Evolutionary conservation across 2,113 vertebrate species (phyloP), one percentile per base, ranked within the genome.

Genomic region (Tonatia bakeri): DNA sequence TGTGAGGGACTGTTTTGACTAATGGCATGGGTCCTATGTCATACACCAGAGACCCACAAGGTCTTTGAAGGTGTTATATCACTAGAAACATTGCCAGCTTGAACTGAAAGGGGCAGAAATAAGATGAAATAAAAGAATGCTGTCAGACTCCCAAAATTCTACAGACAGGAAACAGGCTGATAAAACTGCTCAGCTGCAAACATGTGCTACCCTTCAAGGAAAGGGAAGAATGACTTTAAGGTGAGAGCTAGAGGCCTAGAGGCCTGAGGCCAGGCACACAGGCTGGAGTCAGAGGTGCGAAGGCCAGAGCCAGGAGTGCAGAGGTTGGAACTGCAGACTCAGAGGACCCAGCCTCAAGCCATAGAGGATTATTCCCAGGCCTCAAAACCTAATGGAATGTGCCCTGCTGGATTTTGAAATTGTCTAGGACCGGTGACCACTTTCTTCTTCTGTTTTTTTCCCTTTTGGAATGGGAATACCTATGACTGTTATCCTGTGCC

Each of bases 71-170:
- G 69, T 94, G 28, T 85, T 92, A 5, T 67, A 67, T 94, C 38
- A 67, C 64, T 38, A 84, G 93, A 87, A 82, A 70, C 40, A 89
- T 19, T 75, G 52, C 52, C 69, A 76, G 9, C 28, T 80, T 94
- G 54, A 45, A 80, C 65, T 50, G 72, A 67, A 65, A 94, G 22
- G 38, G 61, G 50, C 28, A 87, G 77, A 95, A 7, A 82, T 43
- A 77, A 69, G 52, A 64, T 96, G 56, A 94, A 94, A 88, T 88
- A 61, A 84, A 88, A 94, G 67, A 91, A 85, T 59, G 33, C 36
- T 92, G 36, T 79, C 61, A 54, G 31, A 52, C 19, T 90, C 47
- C 14, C 28, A 79, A 13, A 80, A 90, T 75, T 75, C 56, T 40
- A 4, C 28, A 79, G 54, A 43, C 54, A 47, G 45, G 64, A 92